These are phyloP conservation scores for Dicyrtoma fusca DNA, from an alignment of 2,888 invertebrate species.

Conservation along the genomic window DNA sequence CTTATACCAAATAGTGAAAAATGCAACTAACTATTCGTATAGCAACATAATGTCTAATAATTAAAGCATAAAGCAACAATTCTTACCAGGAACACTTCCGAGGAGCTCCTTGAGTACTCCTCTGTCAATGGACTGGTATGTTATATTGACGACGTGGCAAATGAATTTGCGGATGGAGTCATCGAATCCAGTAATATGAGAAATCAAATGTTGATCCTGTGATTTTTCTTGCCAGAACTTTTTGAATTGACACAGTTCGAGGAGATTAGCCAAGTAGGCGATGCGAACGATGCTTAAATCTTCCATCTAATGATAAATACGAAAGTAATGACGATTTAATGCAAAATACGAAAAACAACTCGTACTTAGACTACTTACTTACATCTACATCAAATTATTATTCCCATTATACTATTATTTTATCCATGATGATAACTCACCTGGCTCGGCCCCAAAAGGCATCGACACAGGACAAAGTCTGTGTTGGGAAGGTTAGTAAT, in stretches of 20 bases:
- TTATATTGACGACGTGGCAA: constrained; percentile 95
- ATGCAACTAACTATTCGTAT: too few species aligned
- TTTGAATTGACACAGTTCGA: constrained; percentile 92
- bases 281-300: constrained; percentile 86
- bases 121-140: constrained; percentile 92
- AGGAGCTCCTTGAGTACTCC: constrained; percentile 78
- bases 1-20: too few species aligned
- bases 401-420: too few species aligned
- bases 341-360: too few species aligned
- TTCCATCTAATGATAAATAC: constrained; percentile 75
- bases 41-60: neutral
- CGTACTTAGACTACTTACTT: too few species aligned
- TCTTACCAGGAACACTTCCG: constrained; percentile 83
- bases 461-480: constrained; percentile 97
- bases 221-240: constrained; percentile 59
- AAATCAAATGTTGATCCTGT: constrained; percentile 57
- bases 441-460: constrained; percentile 79
- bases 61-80: neutral
- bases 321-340: too few species aligned
- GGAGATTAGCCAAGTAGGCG: constrained; percentile 82
- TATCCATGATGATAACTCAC: constrained; percentile 61
- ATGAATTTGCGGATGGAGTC: constrained; percentile 96
- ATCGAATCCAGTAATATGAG: constrained; percentile 83
- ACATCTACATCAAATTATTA: too few species aligned
- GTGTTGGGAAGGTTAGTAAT: constrained; percentile 96